Percentiles rank a stretch among this genome's conserved stretches.
These are phyloP conservation scores for Gracilinanus agilis DNA, from an alignment of 2,113 vertebrate species.

Conservation along the genomic window DNA sequence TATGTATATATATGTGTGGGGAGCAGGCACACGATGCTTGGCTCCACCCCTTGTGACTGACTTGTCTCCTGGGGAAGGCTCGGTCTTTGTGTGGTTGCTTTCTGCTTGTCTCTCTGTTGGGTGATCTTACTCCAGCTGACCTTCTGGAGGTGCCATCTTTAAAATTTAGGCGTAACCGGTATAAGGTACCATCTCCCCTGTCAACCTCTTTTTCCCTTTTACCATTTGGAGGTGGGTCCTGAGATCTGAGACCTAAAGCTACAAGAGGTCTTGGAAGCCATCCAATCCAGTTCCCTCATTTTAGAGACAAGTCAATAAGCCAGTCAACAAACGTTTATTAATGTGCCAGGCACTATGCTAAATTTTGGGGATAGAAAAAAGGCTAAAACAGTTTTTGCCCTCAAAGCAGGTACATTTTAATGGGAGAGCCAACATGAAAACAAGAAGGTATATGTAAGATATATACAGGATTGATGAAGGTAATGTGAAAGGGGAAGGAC, in stretches of 20 bases:
- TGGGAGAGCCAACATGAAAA: not conserved
- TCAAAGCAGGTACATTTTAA: not conserved
- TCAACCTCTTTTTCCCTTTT: not conserved
- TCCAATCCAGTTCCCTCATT: not conserved
- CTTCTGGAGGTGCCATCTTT: not conserved
- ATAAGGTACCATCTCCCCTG: not conserved
- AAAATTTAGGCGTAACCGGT: not conserved
- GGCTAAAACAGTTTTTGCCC: not conserved
- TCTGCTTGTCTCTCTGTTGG: not conserved
- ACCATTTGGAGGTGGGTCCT: not conserved
- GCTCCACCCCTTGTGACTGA: not conserved
- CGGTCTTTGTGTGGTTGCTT: not conserved
- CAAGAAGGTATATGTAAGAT: not conserved
- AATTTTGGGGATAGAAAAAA: not conserved
- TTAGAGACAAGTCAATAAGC: not conserved
- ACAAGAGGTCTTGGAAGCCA: not conserved
- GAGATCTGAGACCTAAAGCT: not conserved
- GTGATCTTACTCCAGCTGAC: not conserved
- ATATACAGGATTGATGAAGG: not conserved
- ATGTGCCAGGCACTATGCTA: not conserved
- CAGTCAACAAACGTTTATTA: not conserved
- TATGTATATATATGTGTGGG: not conserved
- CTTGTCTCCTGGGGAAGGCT: not conserved
- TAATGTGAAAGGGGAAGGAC: not conserved
- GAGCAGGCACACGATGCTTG: not conserved